A percentile compares a stretch with the other conserved stretches of the same genome.
phyloP scores from a whole-genome alignment of 2,113 vertebrate genomes.

The Rhagologus leucostigma region DNA sequence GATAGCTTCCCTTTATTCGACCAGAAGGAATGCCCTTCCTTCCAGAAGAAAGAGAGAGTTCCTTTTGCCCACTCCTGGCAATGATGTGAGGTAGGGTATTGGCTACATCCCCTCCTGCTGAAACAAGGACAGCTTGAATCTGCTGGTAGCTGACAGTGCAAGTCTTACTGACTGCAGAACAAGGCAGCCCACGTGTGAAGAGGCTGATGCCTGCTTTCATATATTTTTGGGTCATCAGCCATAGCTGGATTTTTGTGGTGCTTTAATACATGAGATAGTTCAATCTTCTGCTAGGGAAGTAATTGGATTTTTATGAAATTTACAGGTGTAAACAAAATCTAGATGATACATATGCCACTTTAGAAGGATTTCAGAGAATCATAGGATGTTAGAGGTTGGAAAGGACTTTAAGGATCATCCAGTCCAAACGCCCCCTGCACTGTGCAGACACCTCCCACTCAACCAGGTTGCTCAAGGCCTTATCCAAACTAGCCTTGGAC shows the following conservation, averaged over 20 bases:
- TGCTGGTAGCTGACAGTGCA: not conserved
- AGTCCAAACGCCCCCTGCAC: not conserved
- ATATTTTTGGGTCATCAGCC: not conserved
- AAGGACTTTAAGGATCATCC: not conserved
- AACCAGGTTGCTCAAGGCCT: not conserved
- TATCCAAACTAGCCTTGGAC: not conserved
- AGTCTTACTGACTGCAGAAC: not conserved
- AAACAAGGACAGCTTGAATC: not conserved
- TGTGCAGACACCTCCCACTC: not conserved
- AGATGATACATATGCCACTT: not conserved
- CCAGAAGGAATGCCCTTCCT: accelerated
- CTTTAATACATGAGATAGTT: not conserved
- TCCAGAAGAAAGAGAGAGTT: not conserved
- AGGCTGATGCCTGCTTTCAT: not conserved
- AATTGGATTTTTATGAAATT: not conserved
- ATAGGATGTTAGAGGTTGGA: not conserved
- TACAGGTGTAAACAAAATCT: not conserved
- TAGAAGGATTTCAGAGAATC: not conserved
- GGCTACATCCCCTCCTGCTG: no score
- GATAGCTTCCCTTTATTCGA: accelerated
- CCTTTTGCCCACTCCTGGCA: not conserved
- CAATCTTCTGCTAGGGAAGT: not conserved
- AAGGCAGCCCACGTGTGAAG: not conserved
- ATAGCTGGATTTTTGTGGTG: not conserved
- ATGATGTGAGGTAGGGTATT: not conserved